Evolutionary conservation across 2,113 vertebrate species (phyloP).

Genomic region (Phrynosoma blainvillii): DNA sequence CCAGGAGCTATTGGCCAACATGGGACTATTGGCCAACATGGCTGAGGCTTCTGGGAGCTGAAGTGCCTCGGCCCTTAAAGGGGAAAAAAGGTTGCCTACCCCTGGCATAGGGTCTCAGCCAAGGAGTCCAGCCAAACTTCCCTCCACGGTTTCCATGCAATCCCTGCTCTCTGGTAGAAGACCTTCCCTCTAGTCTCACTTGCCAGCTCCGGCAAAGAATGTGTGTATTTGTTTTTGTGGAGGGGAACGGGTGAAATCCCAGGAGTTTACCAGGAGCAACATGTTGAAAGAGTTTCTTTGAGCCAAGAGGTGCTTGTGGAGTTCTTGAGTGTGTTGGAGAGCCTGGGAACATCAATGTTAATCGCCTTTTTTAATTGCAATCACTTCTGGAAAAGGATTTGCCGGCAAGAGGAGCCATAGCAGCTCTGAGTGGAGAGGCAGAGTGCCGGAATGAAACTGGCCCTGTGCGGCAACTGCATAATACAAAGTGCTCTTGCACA

Average conservation of each 20-base stretch:
- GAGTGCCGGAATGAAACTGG: neutral
- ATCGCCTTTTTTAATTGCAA: conserved; percentile 38
- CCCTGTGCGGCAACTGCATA: neutral
- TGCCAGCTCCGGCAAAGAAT: too few relatives aligned
- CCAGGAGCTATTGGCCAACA: too few relatives aligned
- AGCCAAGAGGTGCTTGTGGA: conserved; percentile 15
- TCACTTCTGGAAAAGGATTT: conserved; percentile 24
- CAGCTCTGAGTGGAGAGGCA: neutral
- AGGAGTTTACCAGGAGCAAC: neutral
- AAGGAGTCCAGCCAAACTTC: too few relatives aligned
- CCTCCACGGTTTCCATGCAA: too few relatives aligned
- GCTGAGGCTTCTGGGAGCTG: too few relatives aligned
- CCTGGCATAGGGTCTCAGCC: too few relatives aligned
- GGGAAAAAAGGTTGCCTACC: too few relatives aligned
- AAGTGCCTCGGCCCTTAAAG: too few relatives aligned
- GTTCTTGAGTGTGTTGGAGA: neutral
- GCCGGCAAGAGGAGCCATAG: neutral
- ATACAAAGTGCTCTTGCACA: neutral
- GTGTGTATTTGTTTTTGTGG: neutral
- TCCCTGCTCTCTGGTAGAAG: too few relatives aligned
- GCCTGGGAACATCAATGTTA: neutral
- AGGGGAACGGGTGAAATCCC: neutral
- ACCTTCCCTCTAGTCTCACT: too few relatives aligned
- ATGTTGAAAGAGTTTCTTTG: neutral
- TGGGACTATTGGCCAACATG: too few relatives aligned